A percentile compares a stretch with the other conserved stretches of the same genome.
phyloP scores from a whole-genome alignment of 2,113 vertebrate species.

The Diadophis punctatus region DNA sequence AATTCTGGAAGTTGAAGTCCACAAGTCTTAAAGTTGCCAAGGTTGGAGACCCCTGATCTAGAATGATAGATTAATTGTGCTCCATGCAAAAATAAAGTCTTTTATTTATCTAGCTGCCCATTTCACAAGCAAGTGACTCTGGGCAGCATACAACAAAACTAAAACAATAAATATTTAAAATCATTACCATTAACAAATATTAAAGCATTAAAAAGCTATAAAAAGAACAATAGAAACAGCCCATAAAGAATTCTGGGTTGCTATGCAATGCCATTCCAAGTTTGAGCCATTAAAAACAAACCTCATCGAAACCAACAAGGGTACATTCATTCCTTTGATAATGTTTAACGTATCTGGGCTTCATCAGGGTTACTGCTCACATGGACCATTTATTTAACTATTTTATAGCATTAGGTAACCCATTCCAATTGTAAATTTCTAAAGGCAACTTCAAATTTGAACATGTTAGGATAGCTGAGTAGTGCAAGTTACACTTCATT shows the following conservation, averaged over 20 bases:
- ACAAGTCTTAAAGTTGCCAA: no score
- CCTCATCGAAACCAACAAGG: background rate
- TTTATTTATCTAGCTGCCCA: background rate
- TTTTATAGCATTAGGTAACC: background rate
- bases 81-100: background rate
- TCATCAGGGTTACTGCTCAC: background rate
- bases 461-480: background rate
- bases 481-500: background rate
- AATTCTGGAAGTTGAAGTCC: no score
- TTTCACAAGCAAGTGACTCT: background rate
- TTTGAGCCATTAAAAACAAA: background rate
- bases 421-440: background rate
- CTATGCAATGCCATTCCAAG: background rate
- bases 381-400: background rate
- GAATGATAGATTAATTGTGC: background rate
- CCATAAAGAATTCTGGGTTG: background rate
- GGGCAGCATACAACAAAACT: background rate
- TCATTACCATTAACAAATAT: background rate
- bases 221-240: background rate
- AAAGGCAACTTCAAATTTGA: background rate
- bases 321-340: background rate
- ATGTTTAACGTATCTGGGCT: background rate
- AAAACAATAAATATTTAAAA: background rate
- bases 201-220: background rate
- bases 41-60: background rate